Percentiles rank a stretch among this genome's conserved stretches.
These are phyloP conservation scores for Bombus turneri DNA, from an alignment of 1,140 invertebrate species.

Conservation along the genomic window DNA sequence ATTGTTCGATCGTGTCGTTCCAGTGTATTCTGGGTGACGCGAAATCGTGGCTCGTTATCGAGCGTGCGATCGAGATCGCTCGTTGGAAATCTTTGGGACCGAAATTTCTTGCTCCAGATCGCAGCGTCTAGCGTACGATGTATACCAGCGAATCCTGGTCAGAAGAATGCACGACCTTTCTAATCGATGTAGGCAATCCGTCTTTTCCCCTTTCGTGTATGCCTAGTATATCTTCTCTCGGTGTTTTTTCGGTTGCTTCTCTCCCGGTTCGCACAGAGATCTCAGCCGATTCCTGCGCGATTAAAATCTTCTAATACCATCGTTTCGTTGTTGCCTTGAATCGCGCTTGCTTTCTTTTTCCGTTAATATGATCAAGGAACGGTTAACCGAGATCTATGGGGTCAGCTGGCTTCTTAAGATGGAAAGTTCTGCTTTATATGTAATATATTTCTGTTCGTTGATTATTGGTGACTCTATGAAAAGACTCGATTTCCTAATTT, in stretches of 20 bases:
- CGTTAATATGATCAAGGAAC: not conserved
- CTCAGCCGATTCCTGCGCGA: slow-evolving; percentile 9
- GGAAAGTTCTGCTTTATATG: not conserved
- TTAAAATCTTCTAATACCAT: slow-evolving; percentile 25
- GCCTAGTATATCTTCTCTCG: slow-evolving; percentile 38
- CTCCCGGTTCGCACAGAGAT: slow-evolving; percentile 5
- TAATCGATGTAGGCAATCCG: slow-evolving; percentile 62
- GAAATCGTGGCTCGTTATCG: slow-evolving; percentile 55
- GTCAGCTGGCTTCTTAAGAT: not conserved
- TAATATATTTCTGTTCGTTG: not conserved
- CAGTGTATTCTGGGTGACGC: slow-evolving; percentile 22
- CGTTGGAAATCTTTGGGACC: slow-evolving; percentile 36
- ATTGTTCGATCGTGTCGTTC: slow-evolving; percentile 1
- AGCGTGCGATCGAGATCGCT: slow-evolving; percentile 41
- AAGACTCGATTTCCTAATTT: not conserved
- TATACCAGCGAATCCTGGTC: slow-evolving; percentile 35
- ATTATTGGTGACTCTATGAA: not conserved
- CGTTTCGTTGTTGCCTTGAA: not conserved
- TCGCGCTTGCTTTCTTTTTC: not conserved
- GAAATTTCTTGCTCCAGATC: slow-evolving; percentile 56
- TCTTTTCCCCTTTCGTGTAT: slow-evolving; percentile 47
- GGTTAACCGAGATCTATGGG: not conserved
- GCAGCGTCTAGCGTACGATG: slow-evolving; percentile 8
- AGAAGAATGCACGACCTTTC: slow-evolving; percentile 55
- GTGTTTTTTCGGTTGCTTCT: slow-evolving; percentile 18